Evolutionary conservation across 2,888 invertebrate genomes (phyloP).

Genomic region (Boloria selene): DNA sequence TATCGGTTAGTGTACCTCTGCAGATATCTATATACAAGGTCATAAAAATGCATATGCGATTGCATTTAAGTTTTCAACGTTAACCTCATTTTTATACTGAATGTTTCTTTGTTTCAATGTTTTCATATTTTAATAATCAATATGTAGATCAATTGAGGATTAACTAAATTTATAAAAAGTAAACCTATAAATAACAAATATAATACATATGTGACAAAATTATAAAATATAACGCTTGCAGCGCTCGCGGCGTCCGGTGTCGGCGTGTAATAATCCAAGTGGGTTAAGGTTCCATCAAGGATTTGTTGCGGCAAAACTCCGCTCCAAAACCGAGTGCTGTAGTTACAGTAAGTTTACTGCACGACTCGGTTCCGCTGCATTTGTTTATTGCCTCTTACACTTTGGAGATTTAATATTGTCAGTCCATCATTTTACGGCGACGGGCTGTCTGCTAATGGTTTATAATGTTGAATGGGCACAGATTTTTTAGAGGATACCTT

Average conservation of each 20-base stretch:
- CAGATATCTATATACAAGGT: slow-evolving; percentile 57
- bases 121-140: neutral
- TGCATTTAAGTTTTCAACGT: slow-evolving; percentile 30
- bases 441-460: slow-evolving; percentile 58
- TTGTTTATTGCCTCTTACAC: slow-evolving; percentile 67
- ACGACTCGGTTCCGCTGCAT: slow-evolving; percentile 75
- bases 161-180: slow-evolving; percentile 32
- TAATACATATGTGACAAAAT: slow-evolving; percentile 47
- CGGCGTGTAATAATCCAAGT: slow-evolving; percentile 78
- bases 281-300: slow-evolving; percentile 82
- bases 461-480: slow-evolving; percentile 50
- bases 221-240: slow-evolving; percentile 59
- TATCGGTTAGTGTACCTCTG: slow-evolving; percentile 16
- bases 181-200: neutral
- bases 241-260: slow-evolving; percentile 63
- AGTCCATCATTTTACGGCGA: slow-evolving; percentile 57
- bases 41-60: slow-evolving; percentile 64
- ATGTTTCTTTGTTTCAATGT: neutral
- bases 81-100: neutral
- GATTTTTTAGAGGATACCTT: slow-evolving; percentile 46
- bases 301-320: slow-evolving; percentile 82
- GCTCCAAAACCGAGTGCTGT: slow-evolving; percentile 76
- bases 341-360: slow-evolving; percentile 77
- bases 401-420: slow-evolving; percentile 41
- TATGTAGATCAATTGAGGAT: neutral